Evolutionary conservation across 2,113 vertebrate species (phyloP).

Genomic region (Morone saxatilis): DNA sequence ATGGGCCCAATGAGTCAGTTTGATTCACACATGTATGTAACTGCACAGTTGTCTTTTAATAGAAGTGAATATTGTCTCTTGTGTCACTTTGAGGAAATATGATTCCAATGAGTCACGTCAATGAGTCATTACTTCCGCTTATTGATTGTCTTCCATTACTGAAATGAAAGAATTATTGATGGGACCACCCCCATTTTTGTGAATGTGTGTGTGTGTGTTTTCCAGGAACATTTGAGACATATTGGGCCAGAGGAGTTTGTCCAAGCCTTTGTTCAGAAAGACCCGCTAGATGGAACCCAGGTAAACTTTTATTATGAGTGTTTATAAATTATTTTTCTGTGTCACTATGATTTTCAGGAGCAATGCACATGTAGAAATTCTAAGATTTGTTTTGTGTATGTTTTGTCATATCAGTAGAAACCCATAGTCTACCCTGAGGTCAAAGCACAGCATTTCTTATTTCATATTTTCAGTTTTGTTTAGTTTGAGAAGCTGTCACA

Average conservation of each 20-base stretch:
- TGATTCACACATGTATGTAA: constrained; percentile 44
- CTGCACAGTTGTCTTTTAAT: constrained; percentile 51
- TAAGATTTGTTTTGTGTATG: background rate
- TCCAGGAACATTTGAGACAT: constrained; percentile 93
- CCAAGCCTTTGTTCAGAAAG: constrained; percentile 95
- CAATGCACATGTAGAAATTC: background rate
- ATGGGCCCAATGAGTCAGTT: constrained; percentile 46
- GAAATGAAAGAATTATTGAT: constrained; percentile 75
- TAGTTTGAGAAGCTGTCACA: background rate
- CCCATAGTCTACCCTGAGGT: background rate
- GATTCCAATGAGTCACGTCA: constrained; percentile 67
- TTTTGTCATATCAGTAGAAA: background rate
- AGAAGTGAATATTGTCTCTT: constrained; percentile 46
- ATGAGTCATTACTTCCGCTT: constrained; percentile 73
- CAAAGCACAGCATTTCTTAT: background rate
- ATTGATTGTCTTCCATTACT: constrained; percentile 77
- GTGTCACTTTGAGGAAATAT: constrained; percentile 63
- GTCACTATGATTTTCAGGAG: background rate
- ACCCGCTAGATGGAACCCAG: constrained; percentile 92
- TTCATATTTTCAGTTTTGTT: background rate
- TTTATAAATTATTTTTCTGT: background rate
- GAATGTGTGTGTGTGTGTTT: constrained; percentile 37
- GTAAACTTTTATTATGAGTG: constrained; percentile 76
- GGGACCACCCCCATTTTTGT: constrained; percentile 15
- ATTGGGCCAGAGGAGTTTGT: constrained; percentile 98